These are phyloP conservation scores for Gymnothorax reevesii DNA, from an alignment of 2,797 vertebrate species.

Conservation along the genomic window DNA sequence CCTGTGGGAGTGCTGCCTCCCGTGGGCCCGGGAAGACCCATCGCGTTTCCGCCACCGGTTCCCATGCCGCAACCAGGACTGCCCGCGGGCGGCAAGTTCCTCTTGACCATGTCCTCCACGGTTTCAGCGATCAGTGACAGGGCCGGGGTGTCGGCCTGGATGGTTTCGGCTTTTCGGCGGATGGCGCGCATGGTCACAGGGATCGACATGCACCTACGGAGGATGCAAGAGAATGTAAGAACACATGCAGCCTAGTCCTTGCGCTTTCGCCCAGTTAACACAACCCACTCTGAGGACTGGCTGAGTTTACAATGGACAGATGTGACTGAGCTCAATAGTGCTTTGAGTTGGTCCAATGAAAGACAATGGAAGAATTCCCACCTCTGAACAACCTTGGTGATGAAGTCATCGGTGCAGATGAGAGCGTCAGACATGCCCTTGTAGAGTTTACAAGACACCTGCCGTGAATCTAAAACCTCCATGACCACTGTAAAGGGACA, in stretches of 20 bases:
- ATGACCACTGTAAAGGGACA: constrained; percentile 83
- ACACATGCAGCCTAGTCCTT: neutral
- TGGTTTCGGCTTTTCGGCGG: constrained; percentile 96
- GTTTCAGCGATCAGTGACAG: constrained; percentile 96
- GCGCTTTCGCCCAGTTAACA: neutral
- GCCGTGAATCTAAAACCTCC: constrained; percentile 95
- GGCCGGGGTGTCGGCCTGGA: constrained; percentile 96
- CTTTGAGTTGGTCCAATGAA: neutral
- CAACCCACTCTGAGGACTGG: neutral
- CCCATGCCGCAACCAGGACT: constrained; percentile 95
- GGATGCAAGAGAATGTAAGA: neutral
- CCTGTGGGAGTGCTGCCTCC: constrained; percentile 82
- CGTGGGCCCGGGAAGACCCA: constrained; percentile 82
- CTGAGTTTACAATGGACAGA: neutral
- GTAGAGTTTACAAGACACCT: constrained; percentile 94
- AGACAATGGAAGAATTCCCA: constrained; percentile 53
- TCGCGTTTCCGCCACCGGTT: constrained; percentile 75
- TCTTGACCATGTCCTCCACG: constrained; percentile 98
- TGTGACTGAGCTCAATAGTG: neutral
- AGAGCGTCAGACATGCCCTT: constrained; percentile 95
- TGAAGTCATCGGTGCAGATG: constrained; percentile 98
- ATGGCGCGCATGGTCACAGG: constrained; percentile 98
- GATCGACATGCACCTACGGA: constrained; percentile 94
- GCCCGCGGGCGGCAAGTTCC: constrained; percentile 91
- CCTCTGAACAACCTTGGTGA: constrained; percentile 98